Percentiles rank a stretch among this genome's conserved stretches.
These are phyloP conservation scores for Fulmarus glacialis DNA, from an alignment of 2,113 vertebrate species.

Conservation along the genomic window DNA sequence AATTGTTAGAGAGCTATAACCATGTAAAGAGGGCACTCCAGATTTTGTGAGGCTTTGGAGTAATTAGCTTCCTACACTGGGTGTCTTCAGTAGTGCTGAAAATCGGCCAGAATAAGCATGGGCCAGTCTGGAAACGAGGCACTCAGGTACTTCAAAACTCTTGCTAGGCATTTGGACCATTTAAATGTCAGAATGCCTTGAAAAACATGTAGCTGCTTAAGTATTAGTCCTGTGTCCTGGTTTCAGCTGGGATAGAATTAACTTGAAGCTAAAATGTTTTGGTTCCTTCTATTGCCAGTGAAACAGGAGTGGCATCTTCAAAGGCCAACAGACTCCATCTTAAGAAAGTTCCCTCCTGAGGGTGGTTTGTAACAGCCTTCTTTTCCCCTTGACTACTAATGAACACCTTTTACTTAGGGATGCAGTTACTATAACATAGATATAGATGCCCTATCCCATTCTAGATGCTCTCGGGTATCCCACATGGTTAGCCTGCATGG, in stretches of 20 bases:
- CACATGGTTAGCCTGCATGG: background rate
- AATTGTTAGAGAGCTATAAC: background rate
- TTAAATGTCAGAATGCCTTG: background rate
- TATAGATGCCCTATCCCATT: background rate
- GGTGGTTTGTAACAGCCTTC: background rate
- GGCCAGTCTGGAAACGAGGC: background rate
- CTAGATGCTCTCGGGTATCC: background rate
- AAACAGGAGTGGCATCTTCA: background rate
- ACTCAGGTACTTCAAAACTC: background rate
- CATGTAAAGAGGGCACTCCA: background rate
- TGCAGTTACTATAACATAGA: background rate
- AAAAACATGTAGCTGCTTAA: background rate
- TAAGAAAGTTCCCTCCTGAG: background rate
- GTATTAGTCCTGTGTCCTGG: background rate
- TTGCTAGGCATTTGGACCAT: background rate
- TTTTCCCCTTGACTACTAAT: background rate
- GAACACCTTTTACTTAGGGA: background rate
- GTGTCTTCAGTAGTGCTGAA: background rate
- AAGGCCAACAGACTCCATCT: background rate
- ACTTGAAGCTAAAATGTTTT: background rate
- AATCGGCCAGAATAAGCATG: background rate
- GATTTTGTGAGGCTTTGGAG: background rate
- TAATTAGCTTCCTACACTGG: background rate
- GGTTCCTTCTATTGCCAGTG: background rate
- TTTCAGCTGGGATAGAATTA: too few relatives aligned